Evolutionary conservation across 2,113 vertebrate genomes (phyloP).

Genomic region (Pelvicachromis taeniatus): DNA sequence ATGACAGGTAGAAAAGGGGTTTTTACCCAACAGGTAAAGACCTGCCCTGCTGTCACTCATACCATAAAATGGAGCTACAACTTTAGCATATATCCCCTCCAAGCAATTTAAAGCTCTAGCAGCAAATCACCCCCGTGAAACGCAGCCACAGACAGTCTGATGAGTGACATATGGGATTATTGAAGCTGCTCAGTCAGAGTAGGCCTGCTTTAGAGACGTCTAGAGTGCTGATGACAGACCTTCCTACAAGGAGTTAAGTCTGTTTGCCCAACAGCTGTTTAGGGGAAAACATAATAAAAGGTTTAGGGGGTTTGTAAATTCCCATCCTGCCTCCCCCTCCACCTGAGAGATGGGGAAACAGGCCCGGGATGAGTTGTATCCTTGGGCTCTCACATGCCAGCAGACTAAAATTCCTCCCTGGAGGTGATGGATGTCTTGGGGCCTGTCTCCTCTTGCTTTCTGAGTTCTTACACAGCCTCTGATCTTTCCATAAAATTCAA

Average conservation of each 20-base stretch:
- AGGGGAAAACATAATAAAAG: slow-evolving; percentile 72
- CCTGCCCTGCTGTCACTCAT: slow-evolving; percentile 53
- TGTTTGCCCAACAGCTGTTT: slow-evolving; percentile 76
- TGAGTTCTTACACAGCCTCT: slow-evolving; percentile 7
- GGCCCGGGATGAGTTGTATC: slow-evolving; percentile 36
- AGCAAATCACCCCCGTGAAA: slow-evolving; percentile 29
- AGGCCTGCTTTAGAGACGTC: slow-evolving; percentile 38
- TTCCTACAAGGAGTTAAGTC: slow-evolving; percentile 47
- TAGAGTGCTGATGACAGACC: slow-evolving; percentile 68
- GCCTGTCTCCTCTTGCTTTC: slow-evolving; percentile 70
- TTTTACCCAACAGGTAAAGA: slow-evolving; percentile 50
- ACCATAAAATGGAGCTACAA: slow-evolving; percentile 32
- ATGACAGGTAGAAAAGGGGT: slow-evolving; percentile 5
- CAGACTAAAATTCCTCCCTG: slow-evolving; percentile 60
- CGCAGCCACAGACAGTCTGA: slow-evolving; percentile 40
- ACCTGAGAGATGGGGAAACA: slow-evolving; percentile 37
- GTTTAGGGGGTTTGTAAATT: slow-evolving; percentile 36
- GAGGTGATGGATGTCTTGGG: slow-evolving; percentile 65
- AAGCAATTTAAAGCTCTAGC: slow-evolving; percentile 45
- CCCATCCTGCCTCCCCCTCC: slow-evolving; percentile 17
- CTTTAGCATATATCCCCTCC: slow-evolving; percentile 21
- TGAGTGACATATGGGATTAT: slow-evolving; percentile 59
- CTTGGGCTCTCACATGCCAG: slow-evolving; percentile 47
- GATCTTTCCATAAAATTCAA: slow-evolving; percentile 46
- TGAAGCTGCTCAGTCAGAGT: slow-evolving; percentile 50